These are phyloP conservation scores for Triplophysa siluroides DNA, from an alignment of 2,113 vertebrate genomes.

Conservation along the genomic window DNA sequence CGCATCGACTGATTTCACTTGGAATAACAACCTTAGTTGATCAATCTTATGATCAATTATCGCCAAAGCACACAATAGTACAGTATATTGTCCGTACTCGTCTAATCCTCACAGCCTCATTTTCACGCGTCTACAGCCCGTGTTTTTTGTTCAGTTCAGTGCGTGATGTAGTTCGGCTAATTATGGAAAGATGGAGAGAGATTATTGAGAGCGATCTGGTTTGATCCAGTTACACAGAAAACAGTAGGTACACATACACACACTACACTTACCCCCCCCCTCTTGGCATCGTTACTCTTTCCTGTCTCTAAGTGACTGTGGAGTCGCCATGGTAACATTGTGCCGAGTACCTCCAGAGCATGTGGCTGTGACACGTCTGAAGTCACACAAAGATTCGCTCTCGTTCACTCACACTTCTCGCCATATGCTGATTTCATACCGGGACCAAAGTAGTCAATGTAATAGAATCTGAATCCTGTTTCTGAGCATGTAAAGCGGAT, in stretches of 20 bases:
- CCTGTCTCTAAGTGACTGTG: constrained; percentile 60
- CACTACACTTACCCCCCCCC: constrained; percentile 25
- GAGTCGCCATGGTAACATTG: constrained; percentile 61
- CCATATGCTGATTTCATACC: constrained; percentile 48
- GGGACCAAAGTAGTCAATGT: constrained; percentile 46
- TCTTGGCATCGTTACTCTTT: constrained; percentile 52
- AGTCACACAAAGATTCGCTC: constrained; percentile 51
- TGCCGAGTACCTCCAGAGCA: constrained; percentile 56
- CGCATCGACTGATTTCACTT: too few species aligned
- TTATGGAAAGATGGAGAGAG: constrained; percentile 51
- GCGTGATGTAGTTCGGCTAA: constrained; percentile 52
- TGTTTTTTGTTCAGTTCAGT: constrained; percentile 16
- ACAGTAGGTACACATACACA: constrained; percentile 46
- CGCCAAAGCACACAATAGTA: too few species aligned
- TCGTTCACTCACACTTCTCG: constrained; percentile 23
- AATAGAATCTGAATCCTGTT: constrained; percentile 6
- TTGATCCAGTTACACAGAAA: constrained; percentile 62
- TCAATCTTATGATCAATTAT: too few species aligned
- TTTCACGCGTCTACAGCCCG: neutral
- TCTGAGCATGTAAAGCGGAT: constrained; percentile 12
- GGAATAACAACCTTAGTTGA: too few species aligned
- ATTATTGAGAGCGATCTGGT: constrained; percentile 57
- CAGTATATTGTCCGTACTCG: too few species aligned
- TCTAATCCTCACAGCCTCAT: neutral
- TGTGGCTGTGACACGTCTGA: constrained; percentile 55